Evolutionary conservation across 1,140 invertebrate species (phyloP), one percentile per base, ranked within the genome.

Genomic region (Tetraneura akinire): DNA sequence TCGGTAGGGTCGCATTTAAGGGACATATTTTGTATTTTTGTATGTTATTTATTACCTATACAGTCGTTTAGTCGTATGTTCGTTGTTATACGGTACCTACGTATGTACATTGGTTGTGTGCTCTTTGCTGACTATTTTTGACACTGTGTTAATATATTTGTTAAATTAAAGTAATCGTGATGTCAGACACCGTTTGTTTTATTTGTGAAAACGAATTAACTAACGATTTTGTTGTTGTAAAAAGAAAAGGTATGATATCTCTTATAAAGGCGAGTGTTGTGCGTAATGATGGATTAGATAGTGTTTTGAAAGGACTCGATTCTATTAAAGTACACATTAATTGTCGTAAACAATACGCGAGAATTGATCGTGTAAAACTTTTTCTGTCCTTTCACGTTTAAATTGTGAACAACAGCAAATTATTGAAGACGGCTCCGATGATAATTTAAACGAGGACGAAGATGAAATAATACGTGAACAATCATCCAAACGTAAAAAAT

Each of bases 291-390:
- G 57, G 23, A 60, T 23, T 23, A 60, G 23, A 29, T 60, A 23
- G 57, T 66, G 18, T 68, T n/a, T 45, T 68, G 37, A 16, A 45
- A 68, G n/a, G n/a, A 18, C 64, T 18, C 64, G 64, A 68, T 45
- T 68, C 64, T n/a, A 13, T 68, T 45, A 68, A 42, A 37, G 64
- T 68, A 45, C 64, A 68, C 64, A 68, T 68, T 68, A 45, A 21
- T 37, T 68, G 64, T 45, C 29, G 29, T 18, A 68, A 68, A 68
- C 64, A 21, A 21, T 68, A 68, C 37, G 32, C 64, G 32, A 68
- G 37, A 45, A 68, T 68, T 45, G 64, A 68, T 21, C 64, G 64
- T 13, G 45, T 68, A 45, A 68, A 68, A 13, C 64, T n/a, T n/a
- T n/a, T n/a, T n/a, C n/a, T n/a, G n/a, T n/a, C n/a, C n/a, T n/a